Conservation (phyloP, 1,140 invertebrate genomes). For the Nautilus pompilius region DNA sequence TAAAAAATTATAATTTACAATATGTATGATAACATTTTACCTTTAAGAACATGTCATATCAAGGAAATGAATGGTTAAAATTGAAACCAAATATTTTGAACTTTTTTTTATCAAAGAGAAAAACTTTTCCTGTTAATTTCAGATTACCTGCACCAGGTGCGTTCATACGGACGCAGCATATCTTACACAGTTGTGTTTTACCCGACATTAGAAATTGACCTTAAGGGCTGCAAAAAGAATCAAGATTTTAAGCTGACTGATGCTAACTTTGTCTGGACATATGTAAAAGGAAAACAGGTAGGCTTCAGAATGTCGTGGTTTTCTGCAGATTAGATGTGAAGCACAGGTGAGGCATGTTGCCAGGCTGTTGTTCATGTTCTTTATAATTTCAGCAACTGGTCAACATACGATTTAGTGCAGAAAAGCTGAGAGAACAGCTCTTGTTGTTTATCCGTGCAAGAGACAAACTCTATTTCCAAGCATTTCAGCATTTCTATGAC, state of each 20-base stretch:
- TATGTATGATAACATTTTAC: too few relatives aligned
- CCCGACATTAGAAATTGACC: conserved; percentile 27
- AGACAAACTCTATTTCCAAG: conserved; percentile 12
- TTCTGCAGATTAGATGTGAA: not conserved
- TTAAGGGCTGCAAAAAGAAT: conserved; percentile 36
- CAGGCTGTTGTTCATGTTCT: not conserved
- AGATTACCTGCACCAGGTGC: conserved; percentile 52
- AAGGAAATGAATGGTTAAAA: too few relatives aligned
- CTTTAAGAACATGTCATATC: too few relatives aligned
- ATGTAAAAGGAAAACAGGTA: conserved; percentile 28
- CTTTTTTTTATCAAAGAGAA: too few relatives aligned
- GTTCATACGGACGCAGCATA: conserved; percentile 50
- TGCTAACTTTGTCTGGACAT: conserved; percentile 32
- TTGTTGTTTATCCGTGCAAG: conserved; percentile 7
- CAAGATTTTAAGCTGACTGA: conserved; percentile 24
- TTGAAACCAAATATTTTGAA: too few relatives aligned
- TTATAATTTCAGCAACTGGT: conserved; percentile 15
- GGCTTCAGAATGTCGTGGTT: not conserved
- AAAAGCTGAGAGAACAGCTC: conserved; percentile 5
- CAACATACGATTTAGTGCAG: conserved; percentile 10
- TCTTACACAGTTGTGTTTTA: conserved; percentile 46
- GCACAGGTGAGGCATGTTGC: not conserved
- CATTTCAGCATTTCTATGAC: conserved; percentile 20
- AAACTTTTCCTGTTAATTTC: too few relatives aligned
- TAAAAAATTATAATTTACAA: too few relatives aligned